A percentile compares a stretch with the other conserved stretches of the same genome.
Evolutionary conservation across 2,113 vertebrate species (phyloP).

Genomic region (Thunnus thynnus): DNA sequence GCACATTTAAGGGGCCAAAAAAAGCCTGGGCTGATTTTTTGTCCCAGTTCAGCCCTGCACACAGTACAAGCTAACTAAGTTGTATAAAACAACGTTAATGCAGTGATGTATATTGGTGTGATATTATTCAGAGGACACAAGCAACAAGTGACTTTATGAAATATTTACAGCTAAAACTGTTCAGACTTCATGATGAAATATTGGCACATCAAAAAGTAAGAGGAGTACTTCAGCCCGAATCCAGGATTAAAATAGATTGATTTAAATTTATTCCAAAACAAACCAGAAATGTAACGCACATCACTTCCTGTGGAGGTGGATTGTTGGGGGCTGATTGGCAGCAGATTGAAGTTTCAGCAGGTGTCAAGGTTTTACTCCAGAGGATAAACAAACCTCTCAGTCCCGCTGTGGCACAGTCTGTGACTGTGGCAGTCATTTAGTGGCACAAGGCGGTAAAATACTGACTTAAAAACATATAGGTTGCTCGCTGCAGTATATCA

Average conservation of each 20-base stretch:
- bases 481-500: no score
- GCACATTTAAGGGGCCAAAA: no score
- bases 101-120: no score
- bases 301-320: neutral
- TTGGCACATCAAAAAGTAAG: neutral
- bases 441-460: neutral
- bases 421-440: neutral
- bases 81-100: neutral
- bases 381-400: neutral
- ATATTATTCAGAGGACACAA: neutral
- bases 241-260: neutral
- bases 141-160: neutral
- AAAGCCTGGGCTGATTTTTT: no score
- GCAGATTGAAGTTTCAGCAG: no score
- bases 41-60: no score
- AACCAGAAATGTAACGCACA: neutral
- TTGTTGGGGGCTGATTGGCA: no score
- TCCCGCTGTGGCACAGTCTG: neutral
- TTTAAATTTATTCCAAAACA: neutral
- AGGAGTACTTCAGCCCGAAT: neutral
- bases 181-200: neutral
- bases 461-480: neutral
- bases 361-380: no score
- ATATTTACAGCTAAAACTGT: neutral
- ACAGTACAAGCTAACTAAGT: no score